Base-by-base conservation (phyloP, 2,113 vertebrate genomes). In the Theropithecus gelada region DNA sequence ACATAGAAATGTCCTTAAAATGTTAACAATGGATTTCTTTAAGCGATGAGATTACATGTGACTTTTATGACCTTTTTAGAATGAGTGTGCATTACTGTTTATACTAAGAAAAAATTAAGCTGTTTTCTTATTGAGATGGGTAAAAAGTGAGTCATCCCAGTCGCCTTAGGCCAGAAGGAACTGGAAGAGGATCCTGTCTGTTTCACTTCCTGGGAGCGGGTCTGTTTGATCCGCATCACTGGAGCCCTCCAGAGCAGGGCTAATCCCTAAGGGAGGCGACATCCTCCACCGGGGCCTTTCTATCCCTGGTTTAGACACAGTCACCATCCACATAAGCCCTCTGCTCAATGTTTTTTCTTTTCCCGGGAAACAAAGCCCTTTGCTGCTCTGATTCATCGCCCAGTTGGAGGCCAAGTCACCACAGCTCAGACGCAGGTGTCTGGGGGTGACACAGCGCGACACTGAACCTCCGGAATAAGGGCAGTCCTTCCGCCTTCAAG, bases 21-120 rank as follows among this genome's bases (percentile, higher is more conserved):
- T 97, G 96, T 93, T 97, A 59, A 43, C 20, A 72, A 18, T 25
- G 14, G 17, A 86, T 82, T n/a, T 90, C 45, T 79, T 43, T 75
- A 43, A 82, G 12, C 40, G 23, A 38, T 50, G 38, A 27, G 27
- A 72, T 88, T 68, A 25, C 76, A 14, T 23, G 27, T 83, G 25
- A 68, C 61, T 94, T 94, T 89, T 52, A 5, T 57, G 89, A 76
- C 16, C 48, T 93, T 89, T 93, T 79, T 75, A 73, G 70, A 94
- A 78, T 35, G 45, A 88, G 11, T 17, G 5, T 7, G 55, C 35
- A 40, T 73, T 85, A 11, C 52, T 83, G 72, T 90, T 96, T 94
- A 92, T 84, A 70, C 55, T 48, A 94, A 97, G 88, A 97, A 98
- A 98, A 96, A 97, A 59, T 35, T 88, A 87, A 96, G 40, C 61